Percentiles rank a stretch among this genome's conserved stretches.
Conservation (phyloP, 1,140 invertebrate genomes). For the Episyrphus balteatus region DNA sequence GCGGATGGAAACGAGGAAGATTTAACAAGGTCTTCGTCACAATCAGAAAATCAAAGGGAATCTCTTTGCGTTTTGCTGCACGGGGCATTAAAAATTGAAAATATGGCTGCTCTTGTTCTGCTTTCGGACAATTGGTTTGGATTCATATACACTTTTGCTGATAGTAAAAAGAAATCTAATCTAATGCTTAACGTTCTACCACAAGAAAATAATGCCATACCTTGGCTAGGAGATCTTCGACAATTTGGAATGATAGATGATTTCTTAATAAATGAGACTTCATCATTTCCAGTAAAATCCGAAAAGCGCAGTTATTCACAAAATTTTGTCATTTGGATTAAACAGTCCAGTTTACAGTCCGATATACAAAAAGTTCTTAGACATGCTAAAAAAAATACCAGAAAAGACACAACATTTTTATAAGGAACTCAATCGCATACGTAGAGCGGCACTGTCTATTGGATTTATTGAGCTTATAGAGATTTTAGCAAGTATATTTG, state of each 20-base stretch:
- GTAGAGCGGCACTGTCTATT: constrained; percentile 77
- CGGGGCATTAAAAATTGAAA: constrained; percentile 83
- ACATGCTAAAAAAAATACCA: constrained; percentile 86
- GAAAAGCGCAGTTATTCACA: constrained; percentile 80
- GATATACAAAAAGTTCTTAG: constrained; percentile 93
- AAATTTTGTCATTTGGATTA: constrained; percentile 76
- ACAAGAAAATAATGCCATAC: constrained; percentile 64
- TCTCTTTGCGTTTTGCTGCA: constrained; percentile 81
- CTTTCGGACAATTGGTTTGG: constrained; percentile 86
- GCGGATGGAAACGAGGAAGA: constrained; percentile 38
- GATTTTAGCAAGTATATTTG: constrained; percentile 67
- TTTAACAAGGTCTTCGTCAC: constrained; percentile 1
- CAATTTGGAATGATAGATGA: constrained; percentile 55
- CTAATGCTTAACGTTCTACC: constrained; percentile 82
- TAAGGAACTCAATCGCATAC: constrained; percentile 85
- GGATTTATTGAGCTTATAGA: constrained; percentile 74
- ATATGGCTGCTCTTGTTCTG: constrained; percentile 67
- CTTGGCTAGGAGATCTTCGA: constrained; percentile 77
- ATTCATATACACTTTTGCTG: constrained; percentile 87
- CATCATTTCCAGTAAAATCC: constrained; percentile 58
- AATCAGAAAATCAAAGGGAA: constrained; percentile 56
- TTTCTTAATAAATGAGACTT: constrained; percentile 35
- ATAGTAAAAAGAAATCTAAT: constrained; percentile 91
- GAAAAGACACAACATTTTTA: constrained; percentile 94
- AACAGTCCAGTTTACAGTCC: constrained; percentile 80